Percentiles rank a stretch among this genome's conserved stretches.
These are phyloP conservation scores for Cephus spinipes DNA, from an alignment of 2,888 invertebrate species.

Conservation along the genomic window DNA sequence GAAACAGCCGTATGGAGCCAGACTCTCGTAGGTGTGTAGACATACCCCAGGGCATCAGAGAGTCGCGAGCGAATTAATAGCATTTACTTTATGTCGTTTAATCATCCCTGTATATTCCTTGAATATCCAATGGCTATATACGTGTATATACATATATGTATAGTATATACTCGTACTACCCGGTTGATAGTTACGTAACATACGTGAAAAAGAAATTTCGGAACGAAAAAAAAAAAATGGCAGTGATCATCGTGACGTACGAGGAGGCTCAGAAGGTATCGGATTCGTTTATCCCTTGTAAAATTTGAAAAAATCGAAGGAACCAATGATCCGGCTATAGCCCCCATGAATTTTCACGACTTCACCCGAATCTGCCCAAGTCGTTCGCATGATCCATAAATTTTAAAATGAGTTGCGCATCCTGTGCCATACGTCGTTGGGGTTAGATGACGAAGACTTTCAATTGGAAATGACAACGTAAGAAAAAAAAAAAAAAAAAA, in stretches of 20 bases:
- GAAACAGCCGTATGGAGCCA: neutral
- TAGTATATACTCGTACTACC: too few species aligned
- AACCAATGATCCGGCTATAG: too few species aligned
- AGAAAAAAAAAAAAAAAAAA: constrained; percentile 7
- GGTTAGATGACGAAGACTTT: neutral
- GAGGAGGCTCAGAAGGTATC: neutral
- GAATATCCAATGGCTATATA: neutral
- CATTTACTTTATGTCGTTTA: constrained; percentile 39
- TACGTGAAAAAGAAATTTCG: neutral
- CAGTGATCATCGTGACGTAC: neutral
- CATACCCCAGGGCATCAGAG: constrained; percentile 6
- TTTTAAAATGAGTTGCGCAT: neutral
- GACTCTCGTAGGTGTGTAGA: constrained; percentile 3
- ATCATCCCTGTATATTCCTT: constrained; percentile 25
- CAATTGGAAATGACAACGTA: constrained; percentile 20
- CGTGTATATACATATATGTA: too few species aligned
- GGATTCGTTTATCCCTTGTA: neutral
- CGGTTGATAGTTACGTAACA: too few species aligned
- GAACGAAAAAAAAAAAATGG: neutral
- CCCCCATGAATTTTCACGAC: neutral
- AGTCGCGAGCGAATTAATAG: constrained; percentile 36
- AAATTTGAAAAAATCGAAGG: neutral
- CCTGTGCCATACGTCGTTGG: neutral
- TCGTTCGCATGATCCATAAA: neutral
- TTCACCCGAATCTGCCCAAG: neutral